These are phyloP conservation scores for Thecophora atra DNA, from an alignment of 2,888 invertebrate genomes.

Conservation along the genomic window DNA sequence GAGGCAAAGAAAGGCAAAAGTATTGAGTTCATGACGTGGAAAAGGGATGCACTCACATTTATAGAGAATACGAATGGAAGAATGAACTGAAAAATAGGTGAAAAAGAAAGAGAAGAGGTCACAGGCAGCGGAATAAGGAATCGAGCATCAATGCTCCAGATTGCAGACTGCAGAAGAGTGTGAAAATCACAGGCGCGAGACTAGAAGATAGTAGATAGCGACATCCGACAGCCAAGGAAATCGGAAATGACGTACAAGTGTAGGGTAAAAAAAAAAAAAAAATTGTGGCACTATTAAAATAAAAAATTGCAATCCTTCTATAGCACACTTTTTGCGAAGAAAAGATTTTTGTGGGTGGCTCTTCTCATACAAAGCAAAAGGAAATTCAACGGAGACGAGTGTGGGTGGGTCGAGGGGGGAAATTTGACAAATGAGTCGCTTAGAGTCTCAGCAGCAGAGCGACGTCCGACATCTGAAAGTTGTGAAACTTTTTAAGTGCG, in stretches of 20 bases:
- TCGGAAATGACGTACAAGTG: constrained; percentile 18
- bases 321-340: constrained; percentile 1
- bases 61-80: neutral
- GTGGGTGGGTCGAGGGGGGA: neutral
- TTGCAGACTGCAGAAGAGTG: constrained; percentile 25
- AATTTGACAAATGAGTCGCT: constrained; percentile 27
- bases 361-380: neutral
- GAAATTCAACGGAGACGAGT: neutral
- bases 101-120: neutral
- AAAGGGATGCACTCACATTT: neutral
- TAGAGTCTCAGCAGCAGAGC: too few species aligned
- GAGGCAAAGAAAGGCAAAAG: constrained; percentile 36
- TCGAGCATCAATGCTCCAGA: too few species aligned
- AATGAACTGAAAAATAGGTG: neutral
- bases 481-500: too few species aligned
- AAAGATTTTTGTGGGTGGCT: neutral
- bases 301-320: constrained; percentile 52
- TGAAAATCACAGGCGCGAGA: too few species aligned
- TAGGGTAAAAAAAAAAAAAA: constrained; percentile 40
- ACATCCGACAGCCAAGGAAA: constrained; percentile 18
- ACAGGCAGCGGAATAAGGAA: too few species aligned
- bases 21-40: neutral
- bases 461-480: too few species aligned
- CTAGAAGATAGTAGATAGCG: constrained; percentile 20
- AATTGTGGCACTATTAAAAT: constrained; percentile 61